Conservation (phyloP, 2,113 vertebrate genomes). For the Anhinga rufa region DNA sequence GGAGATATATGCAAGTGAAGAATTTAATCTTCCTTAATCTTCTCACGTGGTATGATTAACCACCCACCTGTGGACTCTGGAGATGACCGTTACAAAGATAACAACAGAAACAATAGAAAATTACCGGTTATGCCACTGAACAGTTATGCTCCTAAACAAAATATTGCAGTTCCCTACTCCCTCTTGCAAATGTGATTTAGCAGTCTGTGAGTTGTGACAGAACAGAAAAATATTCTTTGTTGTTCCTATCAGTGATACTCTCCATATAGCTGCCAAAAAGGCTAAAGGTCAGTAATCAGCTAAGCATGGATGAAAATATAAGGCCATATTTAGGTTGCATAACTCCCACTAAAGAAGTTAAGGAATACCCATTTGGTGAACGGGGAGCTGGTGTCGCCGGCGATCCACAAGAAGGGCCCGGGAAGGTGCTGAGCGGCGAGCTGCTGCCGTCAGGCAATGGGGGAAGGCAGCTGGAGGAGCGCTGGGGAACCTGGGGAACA, state of each 20-base stretch:
- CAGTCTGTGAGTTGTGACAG: not conserved
- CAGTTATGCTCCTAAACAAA: not conserved
- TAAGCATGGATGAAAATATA: not conserved
- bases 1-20: not conserved
- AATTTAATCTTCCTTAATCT: not conserved
- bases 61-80: not conserved
- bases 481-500: fast-evolving
- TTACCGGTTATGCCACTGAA: not conserved
- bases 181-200: not conserved
- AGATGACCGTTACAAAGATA: not conserved
- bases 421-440: not conserved
- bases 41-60: not conserved
- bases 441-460: fast-evolving
- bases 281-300: not conserved
- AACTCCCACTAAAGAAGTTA: not conserved
- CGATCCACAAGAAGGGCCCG: fast-evolving
- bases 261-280: not conserved
- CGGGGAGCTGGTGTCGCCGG: fast-evolving
- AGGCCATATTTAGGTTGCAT: not conserved
- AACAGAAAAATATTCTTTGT: not conserved
- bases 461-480: not conserved
- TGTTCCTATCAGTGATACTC: not conserved
- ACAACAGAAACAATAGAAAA: not conserved
- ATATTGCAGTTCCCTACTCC: not conserved
- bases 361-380: not conserved